These are phyloP conservation scores for Trichopoda pennipes DNA, from an alignment of 2,888 invertebrate genomes.

Conservation along the genomic window DNA sequence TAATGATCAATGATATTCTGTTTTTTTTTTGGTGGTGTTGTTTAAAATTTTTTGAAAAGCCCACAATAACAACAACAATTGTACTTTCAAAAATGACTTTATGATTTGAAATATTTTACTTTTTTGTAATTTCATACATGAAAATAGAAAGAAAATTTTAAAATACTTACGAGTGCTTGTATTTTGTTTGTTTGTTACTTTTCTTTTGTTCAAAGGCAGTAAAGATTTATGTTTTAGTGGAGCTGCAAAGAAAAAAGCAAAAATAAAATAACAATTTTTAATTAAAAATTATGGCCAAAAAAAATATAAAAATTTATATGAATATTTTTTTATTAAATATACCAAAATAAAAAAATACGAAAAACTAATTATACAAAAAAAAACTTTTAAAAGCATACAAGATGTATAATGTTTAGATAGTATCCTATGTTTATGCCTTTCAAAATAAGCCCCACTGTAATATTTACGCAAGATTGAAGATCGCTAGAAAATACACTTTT, in stretches of 20 bases:
- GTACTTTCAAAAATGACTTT: conserved; percentile 58
- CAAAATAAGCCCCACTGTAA: too few species aligned
- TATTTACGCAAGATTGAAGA: too few species aligned
- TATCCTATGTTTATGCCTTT: too few species aligned
- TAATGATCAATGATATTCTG: conserved; percentile 58
- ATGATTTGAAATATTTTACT: conserved; percentile 5
- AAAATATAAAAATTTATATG: background rate
- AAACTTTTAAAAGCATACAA: too few species aligned
- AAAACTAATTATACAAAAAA: too few species aligned
- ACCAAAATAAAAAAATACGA: too few species aligned
- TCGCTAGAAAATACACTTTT: too few species aligned
- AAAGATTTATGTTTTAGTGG: background rate
- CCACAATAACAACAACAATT: conserved; percentile 40
- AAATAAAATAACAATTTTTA: conserved; percentile 16
- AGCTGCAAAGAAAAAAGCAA: conserved; percentile 24
- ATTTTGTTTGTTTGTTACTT: conserved; percentile 12
- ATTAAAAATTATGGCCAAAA: background rate
- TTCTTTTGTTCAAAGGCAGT: conserved; percentile 4
- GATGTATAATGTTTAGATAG: too few species aligned
- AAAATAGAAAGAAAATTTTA: conserved; percentile 31
- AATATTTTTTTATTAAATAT: background rate
- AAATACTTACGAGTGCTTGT: conserved; percentile 22
- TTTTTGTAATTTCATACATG: conserved; percentile 19
- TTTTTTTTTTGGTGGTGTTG: background rate
- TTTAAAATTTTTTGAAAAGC: conserved; percentile 56